phyloP scores from a whole-genome alignment of 2,888 invertebrate genomes.

The Chydorus sphaericus region DNA sequence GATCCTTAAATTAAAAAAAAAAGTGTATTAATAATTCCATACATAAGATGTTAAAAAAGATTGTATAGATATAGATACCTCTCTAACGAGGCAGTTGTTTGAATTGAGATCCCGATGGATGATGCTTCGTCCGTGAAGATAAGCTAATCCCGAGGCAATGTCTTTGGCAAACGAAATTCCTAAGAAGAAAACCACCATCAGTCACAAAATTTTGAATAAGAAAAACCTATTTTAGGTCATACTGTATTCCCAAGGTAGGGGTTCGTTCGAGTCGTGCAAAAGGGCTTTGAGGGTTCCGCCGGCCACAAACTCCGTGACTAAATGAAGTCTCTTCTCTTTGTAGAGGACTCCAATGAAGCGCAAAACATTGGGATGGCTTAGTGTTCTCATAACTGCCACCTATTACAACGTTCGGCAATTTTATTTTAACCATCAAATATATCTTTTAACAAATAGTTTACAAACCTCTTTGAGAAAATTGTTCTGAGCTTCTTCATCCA shows the following conservation, averaged over 20 bases:
- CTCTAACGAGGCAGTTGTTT: constrained; percentile 80
- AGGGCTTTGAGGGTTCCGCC: constrained; percentile 79
- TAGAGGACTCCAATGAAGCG: constrained; percentile 85
- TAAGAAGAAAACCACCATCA: too few relatives aligned
- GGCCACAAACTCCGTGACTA: constrained; percentile 83
- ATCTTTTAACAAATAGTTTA: neutral
- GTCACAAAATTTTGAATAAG: too few relatives aligned
- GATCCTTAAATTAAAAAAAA: constrained; percentile 42
- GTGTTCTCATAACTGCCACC: constrained; percentile 79
- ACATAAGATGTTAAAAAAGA: constrained; percentile 3
- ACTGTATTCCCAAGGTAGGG: constrained; percentile 62
- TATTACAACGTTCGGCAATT: constrained; percentile 25
- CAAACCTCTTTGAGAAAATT: constrained; percentile 80
- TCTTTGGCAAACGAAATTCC: constrained; percentile 77
- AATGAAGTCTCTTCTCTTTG: constrained; percentile 75
- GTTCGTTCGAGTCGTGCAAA: constrained; percentile 53
- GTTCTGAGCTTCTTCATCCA: constrained; percentile 86
- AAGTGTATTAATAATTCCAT: neutral
- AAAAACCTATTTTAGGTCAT: too few relatives aligned
- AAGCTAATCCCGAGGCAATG: constrained; percentile 85
- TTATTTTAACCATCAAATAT: neutral
- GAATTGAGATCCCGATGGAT: constrained; percentile 92
- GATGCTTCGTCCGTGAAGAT: constrained; percentile 84
- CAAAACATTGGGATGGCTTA: constrained; percentile 78
- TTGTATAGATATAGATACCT: constrained; percentile 34